These are phyloP conservation scores for Gastrophryne carolinensis DNA, from an alignment of 2,797 vertebrate species.

Conservation along the genomic window DNA sequence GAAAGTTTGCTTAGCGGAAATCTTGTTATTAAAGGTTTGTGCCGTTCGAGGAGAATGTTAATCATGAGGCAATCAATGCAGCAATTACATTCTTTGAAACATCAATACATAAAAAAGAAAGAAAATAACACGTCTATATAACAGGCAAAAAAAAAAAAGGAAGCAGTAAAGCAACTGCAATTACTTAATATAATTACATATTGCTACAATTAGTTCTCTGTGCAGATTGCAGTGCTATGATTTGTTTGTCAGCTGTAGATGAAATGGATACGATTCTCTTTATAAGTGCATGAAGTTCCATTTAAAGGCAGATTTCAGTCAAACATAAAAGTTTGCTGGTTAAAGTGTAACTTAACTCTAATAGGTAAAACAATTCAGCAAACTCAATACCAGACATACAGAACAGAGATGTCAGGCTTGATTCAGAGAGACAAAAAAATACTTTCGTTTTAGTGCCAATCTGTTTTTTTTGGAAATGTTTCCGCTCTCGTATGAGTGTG, in stretches of 20 bases:
- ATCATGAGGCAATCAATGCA: conserved; percentile 26
- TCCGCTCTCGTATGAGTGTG: too few relatives aligned
- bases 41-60: conserved; percentile 10
- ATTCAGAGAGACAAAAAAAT: too few relatives aligned
- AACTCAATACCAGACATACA: too few relatives aligned
- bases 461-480: too few relatives aligned
- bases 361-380: too few relatives aligned
- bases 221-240: background rate
- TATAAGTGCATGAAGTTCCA: background rate
- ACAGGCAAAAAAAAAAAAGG: background rate
- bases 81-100: conserved; percentile 31
- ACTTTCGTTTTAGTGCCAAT: too few relatives aligned
- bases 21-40: conserved; percentile 21
- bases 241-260: background rate
- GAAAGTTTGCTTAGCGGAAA: conserved; percentile 25
- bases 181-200: conserved; percentile 33
- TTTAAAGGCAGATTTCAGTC: background rate
- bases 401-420: too few relatives aligned
- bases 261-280: background rate
- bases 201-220: conserved; percentile 13
- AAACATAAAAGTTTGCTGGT: background rate
- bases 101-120: conserved; percentile 37
- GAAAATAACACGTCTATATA: conserved; percentile 9
- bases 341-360: too few relatives aligned
- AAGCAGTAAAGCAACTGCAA: conserved; percentile 1